Percentiles rank a stretch among this genome's conserved stretches.
Conservation (phyloP, 1,140 invertebrate species). For the Aphis craccivora region DNA sequence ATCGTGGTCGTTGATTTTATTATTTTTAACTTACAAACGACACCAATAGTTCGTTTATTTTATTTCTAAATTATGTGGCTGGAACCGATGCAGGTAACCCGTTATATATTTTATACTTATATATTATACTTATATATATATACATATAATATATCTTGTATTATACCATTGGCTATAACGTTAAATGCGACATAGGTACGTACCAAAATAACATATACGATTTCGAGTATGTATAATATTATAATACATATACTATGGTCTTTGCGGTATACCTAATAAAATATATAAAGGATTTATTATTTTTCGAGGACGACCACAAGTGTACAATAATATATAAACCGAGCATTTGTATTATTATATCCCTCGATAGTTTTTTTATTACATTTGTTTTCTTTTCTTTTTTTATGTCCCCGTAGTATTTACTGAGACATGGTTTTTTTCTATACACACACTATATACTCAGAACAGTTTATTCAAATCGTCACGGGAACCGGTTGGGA, state of each 20-base stretch:
- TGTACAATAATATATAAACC: constrained; percentile 21
- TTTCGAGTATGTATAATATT: not conserved
- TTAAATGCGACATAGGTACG: not conserved
- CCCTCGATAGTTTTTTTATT: constrained; percentile 47
- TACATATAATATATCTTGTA: not conserved
- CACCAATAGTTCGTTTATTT: not conserved
- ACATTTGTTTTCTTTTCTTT: constrained; percentile 33
- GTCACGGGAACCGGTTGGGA: constrained; percentile 56
- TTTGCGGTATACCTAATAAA: not conserved
- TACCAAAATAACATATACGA: not conserved
- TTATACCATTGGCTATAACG: not conserved
- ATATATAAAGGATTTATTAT: constrained; percentile 8
- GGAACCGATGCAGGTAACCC: not conserved
- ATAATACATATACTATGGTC: not conserved
- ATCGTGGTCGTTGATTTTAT: not conserved
- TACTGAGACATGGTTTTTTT: constrained; percentile 23
- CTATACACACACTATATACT: not conserved
- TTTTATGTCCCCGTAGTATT: constrained; percentile 17
- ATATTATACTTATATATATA: not conserved
- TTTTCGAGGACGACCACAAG: not conserved
- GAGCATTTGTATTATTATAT: constrained; percentile 10
- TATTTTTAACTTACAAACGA: not conserved
- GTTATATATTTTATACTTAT: not conserved
- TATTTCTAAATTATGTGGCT: not conserved
- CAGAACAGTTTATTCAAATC: constrained; percentile 47